Evolutionary conservation across 2,113 vertebrate genomes (phyloP), one percentile per base, ranked within the genome.

Genomic region (Empidonax traillii): DNA sequence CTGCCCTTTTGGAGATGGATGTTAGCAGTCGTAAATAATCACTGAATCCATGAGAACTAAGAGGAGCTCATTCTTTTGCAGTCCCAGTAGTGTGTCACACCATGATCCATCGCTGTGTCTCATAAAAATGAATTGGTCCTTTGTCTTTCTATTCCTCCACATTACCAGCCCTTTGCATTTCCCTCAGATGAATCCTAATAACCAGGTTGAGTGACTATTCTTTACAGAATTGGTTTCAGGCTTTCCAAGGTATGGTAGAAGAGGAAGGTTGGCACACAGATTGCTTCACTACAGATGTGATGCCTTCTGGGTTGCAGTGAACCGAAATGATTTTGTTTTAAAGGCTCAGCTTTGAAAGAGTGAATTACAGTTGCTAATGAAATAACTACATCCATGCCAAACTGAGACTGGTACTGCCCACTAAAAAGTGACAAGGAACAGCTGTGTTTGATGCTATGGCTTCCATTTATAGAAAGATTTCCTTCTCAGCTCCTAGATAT

Each of bases 1-100:
- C 59, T 96, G 83, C 25, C 44, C 30, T 97, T 94, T 91, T 83
- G 37, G 52, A 75, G 56, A 93, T 59, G 66, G 90, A 90, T 96
- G 78, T 52, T 59, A 94, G 84, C 19, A 8, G 58, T 33, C 20
- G 78, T 47, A 56, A 68, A 69, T 82, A 85, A 92, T 93, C 58
- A 51, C 39, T 35, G 31, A 95, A 66, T 66, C 65, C 51, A 33
- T 82, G 68, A 53, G 89, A 82, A 92, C 73, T 79, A 63, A 75
- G 44, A 83, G 49, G 30, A 67, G 9, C 43, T 85, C 90, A 53
- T 52, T 93, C 44, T 65, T 84, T 72, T 52, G 83, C 72, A 66
- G 41, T 91, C 52, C 78, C 74, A 74, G 23, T 20, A 44, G 31
- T 9, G 5, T 93, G 65, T 83, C 87, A 93, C 78, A 58, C 46